Conservation (phyloP, 2,888 invertebrate genomes). For the Apotomis capreana region DNA sequence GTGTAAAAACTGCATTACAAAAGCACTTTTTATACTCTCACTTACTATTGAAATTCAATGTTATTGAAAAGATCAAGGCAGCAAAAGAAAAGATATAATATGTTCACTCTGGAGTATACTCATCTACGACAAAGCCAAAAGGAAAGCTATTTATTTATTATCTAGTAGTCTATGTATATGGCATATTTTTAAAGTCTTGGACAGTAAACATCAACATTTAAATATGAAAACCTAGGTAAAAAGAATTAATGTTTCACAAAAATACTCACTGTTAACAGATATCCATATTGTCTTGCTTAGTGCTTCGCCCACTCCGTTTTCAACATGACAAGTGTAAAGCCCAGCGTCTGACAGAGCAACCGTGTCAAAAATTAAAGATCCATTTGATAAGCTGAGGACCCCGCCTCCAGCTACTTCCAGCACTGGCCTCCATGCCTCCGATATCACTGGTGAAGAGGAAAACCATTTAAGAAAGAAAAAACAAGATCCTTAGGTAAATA, state of each 20-base stretch:
- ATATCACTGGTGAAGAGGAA: slow-evolving; percentile 61
- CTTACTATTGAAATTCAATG: too few species aligned
- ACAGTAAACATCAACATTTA: too few species aligned
- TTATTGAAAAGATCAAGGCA: too few species aligned
- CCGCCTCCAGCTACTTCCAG: slow-evolving; percentile 79
- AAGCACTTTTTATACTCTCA: too few species aligned
- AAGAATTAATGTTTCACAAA: not conserved
- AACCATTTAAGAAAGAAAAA: not conserved
- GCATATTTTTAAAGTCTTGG: too few species aligned
- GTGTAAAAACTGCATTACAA: too few species aligned
- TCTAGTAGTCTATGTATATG: too few species aligned
- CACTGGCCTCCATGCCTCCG: slow-evolving; percentile 76
- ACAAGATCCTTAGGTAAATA: not conserved
- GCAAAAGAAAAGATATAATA: too few species aligned
- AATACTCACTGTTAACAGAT: slow-evolving; percentile 76
- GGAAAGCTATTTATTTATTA: too few species aligned
- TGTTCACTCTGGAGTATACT: too few species aligned
- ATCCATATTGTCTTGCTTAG: slow-evolving; percentile 80
- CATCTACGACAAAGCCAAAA: too few species aligned
- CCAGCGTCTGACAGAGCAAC: slow-evolving; percentile 78
- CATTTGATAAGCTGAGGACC: slow-evolving; percentile 76
- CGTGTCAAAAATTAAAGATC: slow-evolving; percentile 76
- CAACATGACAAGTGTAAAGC: slow-evolving; percentile 77
- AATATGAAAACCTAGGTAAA: not conserved
- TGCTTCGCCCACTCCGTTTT: slow-evolving; percentile 80